phyloP scores from a whole-genome alignment of 1,140 invertebrate genomes.

The Apis dorsata region DNA sequence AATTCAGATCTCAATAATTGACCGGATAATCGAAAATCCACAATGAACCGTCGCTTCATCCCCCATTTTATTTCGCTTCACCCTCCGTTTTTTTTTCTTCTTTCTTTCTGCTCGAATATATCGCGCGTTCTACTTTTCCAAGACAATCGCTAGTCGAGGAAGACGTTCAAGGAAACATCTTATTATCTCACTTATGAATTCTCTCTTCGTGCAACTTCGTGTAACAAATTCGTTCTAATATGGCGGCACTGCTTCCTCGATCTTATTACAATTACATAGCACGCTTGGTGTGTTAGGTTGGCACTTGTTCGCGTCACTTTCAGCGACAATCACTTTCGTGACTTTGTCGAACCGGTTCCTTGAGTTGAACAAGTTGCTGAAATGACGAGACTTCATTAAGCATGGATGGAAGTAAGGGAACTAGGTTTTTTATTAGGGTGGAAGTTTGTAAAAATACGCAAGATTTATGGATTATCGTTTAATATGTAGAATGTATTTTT shows the following conservation, averaged over 20 bases:
- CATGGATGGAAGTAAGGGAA: not conserved
- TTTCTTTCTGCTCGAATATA: too few relatives aligned
- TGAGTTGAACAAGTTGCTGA: not conserved
- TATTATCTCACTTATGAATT: not conserved
- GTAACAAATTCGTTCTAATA: not conserved
- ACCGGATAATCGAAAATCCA: slow-evolving; percentile 31
- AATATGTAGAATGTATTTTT: too few relatives aligned
- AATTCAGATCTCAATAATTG: slow-evolving; percentile 12
- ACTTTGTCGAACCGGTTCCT: not conserved
- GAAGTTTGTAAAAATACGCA: not conserved
- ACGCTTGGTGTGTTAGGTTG: not conserved
- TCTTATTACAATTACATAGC: not conserved
- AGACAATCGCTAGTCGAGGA: too few relatives aligned
- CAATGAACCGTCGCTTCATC: not conserved
- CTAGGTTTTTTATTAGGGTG: not conserved
- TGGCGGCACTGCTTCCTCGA: not conserved
- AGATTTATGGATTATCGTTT: not conserved
- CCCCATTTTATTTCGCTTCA: too few relatives aligned
- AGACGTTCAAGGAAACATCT: not conserved
- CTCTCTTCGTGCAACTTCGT: not conserved
- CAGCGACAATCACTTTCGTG: not conserved
- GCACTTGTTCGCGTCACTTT: not conserved
- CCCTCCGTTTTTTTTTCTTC: too few relatives aligned
- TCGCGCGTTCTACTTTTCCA: too few relatives aligned
- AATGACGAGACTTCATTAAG: not conserved